phyloP scores from a whole-genome alignment of 2,113 vertebrate species.

The Aspidoscelis tigris region DNA sequence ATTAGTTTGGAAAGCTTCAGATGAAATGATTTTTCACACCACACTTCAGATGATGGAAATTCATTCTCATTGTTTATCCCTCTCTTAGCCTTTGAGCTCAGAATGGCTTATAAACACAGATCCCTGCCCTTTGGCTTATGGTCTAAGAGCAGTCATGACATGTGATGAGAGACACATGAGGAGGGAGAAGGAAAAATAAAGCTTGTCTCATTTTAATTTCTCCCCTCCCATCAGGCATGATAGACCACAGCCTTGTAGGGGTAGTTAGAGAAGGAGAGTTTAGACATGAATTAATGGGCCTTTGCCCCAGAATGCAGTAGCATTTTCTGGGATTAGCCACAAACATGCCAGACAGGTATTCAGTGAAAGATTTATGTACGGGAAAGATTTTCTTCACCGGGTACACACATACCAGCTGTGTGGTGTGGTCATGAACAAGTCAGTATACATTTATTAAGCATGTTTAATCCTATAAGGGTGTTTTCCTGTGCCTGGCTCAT shows the following conservation, averaged over 20 bases:
- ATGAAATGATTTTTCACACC: not conserved
- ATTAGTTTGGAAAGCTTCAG: not conserved
- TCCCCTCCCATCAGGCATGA: too few species aligned
- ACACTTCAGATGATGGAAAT: not conserved
- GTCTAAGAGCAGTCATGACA: too few species aligned
- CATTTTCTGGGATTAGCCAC: not conserved
- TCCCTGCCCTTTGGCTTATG: too few species aligned
- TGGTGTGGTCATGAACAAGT: not conserved
- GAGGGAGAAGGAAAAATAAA: too few species aligned
- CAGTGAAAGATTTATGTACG: not conserved
- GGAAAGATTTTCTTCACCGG: not conserved
- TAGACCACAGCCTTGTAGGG: too few species aligned
- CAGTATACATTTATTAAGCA: not conserved
- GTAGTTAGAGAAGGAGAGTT: not conserved
- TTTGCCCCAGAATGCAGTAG: not conserved
- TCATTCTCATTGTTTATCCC: too few species aligned
- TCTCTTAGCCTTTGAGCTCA: not conserved
- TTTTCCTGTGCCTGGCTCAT: not conserved
- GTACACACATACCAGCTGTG: constrained; percentile 1
- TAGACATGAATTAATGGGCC: not conserved
- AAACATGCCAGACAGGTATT: not conserved
- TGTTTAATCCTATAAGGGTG: not conserved
- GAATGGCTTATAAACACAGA: not conserved
- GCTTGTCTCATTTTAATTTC: too few species aligned
- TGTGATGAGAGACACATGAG: too few species aligned